A percentile compares a stretch with the other conserved stretches of the same genome.
phyloP scores from a whole-genome alignment of 2,888 invertebrate species.

The Trimorus sp. region DNA sequence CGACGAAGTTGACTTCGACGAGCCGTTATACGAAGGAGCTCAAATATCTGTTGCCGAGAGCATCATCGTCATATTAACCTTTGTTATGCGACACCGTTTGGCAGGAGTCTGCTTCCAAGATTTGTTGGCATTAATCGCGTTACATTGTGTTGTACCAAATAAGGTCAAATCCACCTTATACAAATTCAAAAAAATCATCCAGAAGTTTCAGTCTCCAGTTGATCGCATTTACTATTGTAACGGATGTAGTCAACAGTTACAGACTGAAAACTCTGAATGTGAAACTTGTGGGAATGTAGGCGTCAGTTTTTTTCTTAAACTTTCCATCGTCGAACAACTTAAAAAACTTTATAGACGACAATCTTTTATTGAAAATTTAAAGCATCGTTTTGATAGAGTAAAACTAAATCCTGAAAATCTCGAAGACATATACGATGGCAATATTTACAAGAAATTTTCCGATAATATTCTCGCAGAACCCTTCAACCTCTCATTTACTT shows the following conservation, averaged over 20 bases:
- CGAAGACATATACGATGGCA: constrained; percentile 19
- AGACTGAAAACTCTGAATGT: not conserved
- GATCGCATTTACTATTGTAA: not conserved
- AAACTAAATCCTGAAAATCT: not conserved
- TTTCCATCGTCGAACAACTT: constrained; percentile 38
- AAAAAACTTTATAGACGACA: constrained; percentile 5
- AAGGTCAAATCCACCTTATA: not conserved
- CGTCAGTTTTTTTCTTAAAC: constrained; percentile 31
- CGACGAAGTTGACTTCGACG: not conserved
- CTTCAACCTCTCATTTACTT: constrained; percentile 13
- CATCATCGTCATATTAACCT: not conserved
- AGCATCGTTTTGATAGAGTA: not conserved
- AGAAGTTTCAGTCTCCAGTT: not conserved
- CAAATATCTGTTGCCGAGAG: constrained; percentile 4
- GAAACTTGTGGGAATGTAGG: not conserved
- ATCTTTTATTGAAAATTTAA: not conserved
- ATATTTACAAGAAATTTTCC: constrained; percentile 4
- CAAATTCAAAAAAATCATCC: constrained; percentile 5
- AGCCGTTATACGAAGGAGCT: not conserved
- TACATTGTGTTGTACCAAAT: not conserved
- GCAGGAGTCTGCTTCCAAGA: not conserved
- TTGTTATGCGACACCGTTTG: not conserved
- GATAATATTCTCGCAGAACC: not conserved
- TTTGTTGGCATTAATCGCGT: not conserved
- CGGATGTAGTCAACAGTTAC: not conserved